Base-by-base conservation (phyloP, 2,797 vertebrate genomes). In the Sebastes goodei region DNA sequence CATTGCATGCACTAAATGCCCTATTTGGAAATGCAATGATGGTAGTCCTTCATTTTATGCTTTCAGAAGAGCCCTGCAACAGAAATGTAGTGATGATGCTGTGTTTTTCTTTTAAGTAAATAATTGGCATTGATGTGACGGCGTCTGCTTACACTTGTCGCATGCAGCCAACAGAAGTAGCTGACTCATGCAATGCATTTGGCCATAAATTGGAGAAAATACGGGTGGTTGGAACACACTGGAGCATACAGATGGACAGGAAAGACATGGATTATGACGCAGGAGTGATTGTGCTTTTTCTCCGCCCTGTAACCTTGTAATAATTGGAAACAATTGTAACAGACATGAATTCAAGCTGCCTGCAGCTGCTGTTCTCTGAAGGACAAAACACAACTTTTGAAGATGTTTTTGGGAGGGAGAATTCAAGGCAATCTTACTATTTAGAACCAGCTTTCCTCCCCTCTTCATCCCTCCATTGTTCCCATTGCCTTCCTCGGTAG, bases 401-500 rank as follows among this genome's bases (percentile, higher is more conserved):
- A 64, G 20, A 49, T 62, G 32, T 33, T 72, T 62, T 49, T 30
- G 10, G 25, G 7, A 14, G 29, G 71, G 14, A 46, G 42, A 46
- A 73, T 73, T 71, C 2, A 30, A 25, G 38, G 2, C 4, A 30
- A 3, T 62, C 10, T 56, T 62, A 74, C 25, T 27, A 1, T 27
- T 56, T 5, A 35, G 27, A 65, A 53, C 6, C 4, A 12, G 57
- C 21, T 68, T 66, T 55, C 63, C 69, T 53, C 67, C 7, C 17
- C 55, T 10, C 29, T 64, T 10, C 52, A 27, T n/a, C 30, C 32
- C 11, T 21, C 25, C 14, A 73, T 32, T 85, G 46, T 75, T 65
- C 49, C 72, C 14, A 71, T 38, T 63, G 55, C 63, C 52, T 25
- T 87, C 57, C 30, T 71, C 53, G 73, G 32, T 65, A 29, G 56